A percentile compares a stretch with the other conserved stretches of the same genome.
Conservation (phyloP, 2,797 vertebrate species). For the Pitangus sulphuratus region DNA sequence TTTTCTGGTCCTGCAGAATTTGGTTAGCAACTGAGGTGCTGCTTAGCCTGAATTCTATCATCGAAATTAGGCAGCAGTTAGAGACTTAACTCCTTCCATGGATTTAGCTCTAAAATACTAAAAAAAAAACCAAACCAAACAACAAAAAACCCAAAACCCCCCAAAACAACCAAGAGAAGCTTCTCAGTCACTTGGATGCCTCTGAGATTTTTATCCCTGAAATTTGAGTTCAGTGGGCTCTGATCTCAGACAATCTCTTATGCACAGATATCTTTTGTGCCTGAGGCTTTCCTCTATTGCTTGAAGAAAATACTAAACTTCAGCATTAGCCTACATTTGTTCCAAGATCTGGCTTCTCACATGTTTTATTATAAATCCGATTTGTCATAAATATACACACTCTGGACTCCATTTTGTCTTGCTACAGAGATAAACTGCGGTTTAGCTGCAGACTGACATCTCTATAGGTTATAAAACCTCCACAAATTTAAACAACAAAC, state of each 20-base stretch:
- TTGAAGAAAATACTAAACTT: neutral
- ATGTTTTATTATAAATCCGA: neutral
- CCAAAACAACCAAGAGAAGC: fast-evolving
- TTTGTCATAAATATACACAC: neutral
- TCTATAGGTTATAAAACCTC: fast-evolving
- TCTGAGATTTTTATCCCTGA: neutral
- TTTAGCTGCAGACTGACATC: neutral
- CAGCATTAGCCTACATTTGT: neutral
- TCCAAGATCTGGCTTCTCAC: neutral
- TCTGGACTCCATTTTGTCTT: neutral
- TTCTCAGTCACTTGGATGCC: neutral
- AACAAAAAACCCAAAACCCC: too few relatives aligned
- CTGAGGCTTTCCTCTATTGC: neutral
- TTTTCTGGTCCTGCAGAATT: neutral
- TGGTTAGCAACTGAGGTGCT: neutral
- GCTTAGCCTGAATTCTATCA: neutral
- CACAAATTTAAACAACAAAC: neutral
- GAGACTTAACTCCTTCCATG: neutral
- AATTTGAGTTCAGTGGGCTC: neutral
- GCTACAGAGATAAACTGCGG: neutral
- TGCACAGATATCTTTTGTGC: neutral
- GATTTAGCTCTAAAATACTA: neutral
- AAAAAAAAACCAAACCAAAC: neutral
- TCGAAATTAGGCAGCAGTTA: neutral
- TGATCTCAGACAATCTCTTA: neutral